A percentile compares a stretch with the other conserved stretches of the same genome.
These are phyloP conservation scores for Timema cristinae DNA, from an alignment of 2,888 invertebrate species.

Conservation along the genomic window DNA sequence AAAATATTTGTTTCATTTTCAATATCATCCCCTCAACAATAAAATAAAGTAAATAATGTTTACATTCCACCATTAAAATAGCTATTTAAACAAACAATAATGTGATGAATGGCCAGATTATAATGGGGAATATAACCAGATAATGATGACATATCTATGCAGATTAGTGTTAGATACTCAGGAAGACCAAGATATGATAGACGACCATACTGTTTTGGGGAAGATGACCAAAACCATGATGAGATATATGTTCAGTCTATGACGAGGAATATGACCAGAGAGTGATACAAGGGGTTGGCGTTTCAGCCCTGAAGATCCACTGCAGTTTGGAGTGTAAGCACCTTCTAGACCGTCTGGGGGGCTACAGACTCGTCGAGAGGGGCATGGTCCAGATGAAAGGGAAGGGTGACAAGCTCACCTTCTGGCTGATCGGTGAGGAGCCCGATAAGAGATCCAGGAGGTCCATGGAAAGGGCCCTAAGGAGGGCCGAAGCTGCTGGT, in stretches of 20 bases:
- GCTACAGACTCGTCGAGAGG: constrained; percentile 70
- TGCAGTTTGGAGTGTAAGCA: constrained; percentile 70
- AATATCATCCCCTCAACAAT: too few relatives aligned
- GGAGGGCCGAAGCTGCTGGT: constrained; percentile 43
- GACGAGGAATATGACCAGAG: not conserved
- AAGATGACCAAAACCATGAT: too few relatives aligned
- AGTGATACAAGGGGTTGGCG: not conserved
- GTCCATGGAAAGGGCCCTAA: constrained; percentile 50
- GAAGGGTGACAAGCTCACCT: constrained; percentile 77
- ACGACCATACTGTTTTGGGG: too few relatives aligned
- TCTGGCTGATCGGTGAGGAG: constrained; percentile 78
- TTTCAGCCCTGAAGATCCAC: constrained; percentile 73
- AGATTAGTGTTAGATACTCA: too few relatives aligned
- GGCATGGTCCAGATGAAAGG: constrained; percentile 79
- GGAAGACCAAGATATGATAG: too few relatives aligned
- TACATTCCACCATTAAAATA: too few relatives aligned
- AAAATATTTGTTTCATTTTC: too few relatives aligned
- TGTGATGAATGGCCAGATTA: too few relatives aligned
- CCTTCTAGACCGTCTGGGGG: constrained; percentile 66
- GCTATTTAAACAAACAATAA: too few relatives aligned
- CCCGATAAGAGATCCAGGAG: constrained; percentile 55
- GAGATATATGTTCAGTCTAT: not conserved
- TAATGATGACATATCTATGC: too few relatives aligned
- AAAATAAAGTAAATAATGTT: too few relatives aligned
- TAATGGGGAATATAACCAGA: too few relatives aligned